These are phyloP conservation scores for Thrips palmi DNA, from an alignment of 1,140 invertebrate genomes.

Conservation along the genomic window DNA sequence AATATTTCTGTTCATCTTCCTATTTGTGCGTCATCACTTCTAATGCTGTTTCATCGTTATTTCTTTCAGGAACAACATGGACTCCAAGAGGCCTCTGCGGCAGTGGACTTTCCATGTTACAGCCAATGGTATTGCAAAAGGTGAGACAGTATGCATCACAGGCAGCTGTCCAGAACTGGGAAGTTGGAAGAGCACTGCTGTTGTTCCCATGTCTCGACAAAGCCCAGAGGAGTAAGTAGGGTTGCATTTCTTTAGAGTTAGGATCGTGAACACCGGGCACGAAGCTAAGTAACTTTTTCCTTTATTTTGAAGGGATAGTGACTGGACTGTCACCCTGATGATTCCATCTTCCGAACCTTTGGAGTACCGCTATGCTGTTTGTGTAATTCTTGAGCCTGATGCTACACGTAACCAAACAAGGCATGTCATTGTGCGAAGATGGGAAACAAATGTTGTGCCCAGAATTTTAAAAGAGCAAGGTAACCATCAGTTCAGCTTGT, in stretches of 20 bases:
- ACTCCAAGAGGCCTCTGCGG: too few relatives aligned
- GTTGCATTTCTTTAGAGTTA: slow-evolving; percentile 1
- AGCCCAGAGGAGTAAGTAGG: slow-evolving; percentile 12
- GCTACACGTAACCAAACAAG: slow-evolving; percentile 29
- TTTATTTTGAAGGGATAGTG: slow-evolving; percentile 12
- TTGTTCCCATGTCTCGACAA: slow-evolving; percentile 17
- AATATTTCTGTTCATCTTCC: too few relatives aligned
- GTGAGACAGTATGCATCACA: slow-evolving; percentile 28
- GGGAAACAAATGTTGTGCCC: slow-evolving; percentile 67
- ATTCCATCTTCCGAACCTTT: slow-evolving; percentile 32
- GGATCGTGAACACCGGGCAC: neutral
- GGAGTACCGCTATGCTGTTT: slow-evolving; percentile 63
- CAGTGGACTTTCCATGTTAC: too few relatives aligned
- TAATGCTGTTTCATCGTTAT: too few relatives aligned
- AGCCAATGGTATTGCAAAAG: too few relatives aligned
- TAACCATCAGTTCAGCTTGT: slow-evolving; percentile 16
- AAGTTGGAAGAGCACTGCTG: slow-evolving; percentile 26
- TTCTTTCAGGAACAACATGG: too few relatives aligned
- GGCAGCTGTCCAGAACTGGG: slow-evolving; percentile 29
- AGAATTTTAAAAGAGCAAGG: slow-evolving; percentile 32
- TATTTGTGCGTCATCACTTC: too few relatives aligned
- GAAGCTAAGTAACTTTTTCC: neutral
- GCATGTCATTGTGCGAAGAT: slow-evolving; percentile 45
- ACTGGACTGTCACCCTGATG: slow-evolving; percentile 15
- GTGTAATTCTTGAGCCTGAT: slow-evolving; percentile 28